phyloP scores from a whole-genome alignment of 2,113 vertebrate genomes.

The Mustelus asterias region DNA sequence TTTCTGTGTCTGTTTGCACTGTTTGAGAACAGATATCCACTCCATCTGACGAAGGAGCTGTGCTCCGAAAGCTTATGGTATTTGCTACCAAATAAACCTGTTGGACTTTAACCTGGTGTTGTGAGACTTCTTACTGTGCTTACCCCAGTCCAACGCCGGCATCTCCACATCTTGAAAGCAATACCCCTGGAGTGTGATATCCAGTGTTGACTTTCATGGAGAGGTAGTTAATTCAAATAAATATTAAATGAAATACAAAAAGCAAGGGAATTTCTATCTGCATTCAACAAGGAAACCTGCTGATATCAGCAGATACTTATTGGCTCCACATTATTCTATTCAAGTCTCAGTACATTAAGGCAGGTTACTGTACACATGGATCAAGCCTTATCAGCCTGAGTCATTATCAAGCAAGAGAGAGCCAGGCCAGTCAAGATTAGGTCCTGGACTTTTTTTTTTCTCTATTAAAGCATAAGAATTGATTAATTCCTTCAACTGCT shows the following conservation, averaged over 20 bases:
- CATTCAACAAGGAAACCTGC: background rate
- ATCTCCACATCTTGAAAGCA: no score
- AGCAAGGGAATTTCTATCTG: background rate
- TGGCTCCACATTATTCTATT: background rate
- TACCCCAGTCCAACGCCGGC: no score
- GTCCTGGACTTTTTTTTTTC: background rate
- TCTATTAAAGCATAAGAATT: background rate
- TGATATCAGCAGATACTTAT: background rate
- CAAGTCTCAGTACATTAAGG: background rate
- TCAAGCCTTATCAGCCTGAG: background rate
- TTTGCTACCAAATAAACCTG: no score
- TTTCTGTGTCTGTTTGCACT: no score
- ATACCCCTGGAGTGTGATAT: background rate
- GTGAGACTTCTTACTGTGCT: no score
- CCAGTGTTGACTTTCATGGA: background rate
- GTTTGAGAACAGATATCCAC: no score
- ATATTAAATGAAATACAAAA: background rate
- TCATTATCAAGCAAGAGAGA: background rate
- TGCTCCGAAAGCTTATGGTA: no score
- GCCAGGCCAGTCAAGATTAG: background rate
- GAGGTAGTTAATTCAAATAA: background rate
- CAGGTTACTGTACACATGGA: constrained; percentile 4
- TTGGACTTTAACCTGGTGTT: no score
- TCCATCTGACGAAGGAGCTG: no score
- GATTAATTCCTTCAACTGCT: background rate